These are phyloP conservation scores for Semicossyphus pulcher DNA, from an alignment of 2,113 vertebrate genomes.

Conservation along the genomic window DNA sequence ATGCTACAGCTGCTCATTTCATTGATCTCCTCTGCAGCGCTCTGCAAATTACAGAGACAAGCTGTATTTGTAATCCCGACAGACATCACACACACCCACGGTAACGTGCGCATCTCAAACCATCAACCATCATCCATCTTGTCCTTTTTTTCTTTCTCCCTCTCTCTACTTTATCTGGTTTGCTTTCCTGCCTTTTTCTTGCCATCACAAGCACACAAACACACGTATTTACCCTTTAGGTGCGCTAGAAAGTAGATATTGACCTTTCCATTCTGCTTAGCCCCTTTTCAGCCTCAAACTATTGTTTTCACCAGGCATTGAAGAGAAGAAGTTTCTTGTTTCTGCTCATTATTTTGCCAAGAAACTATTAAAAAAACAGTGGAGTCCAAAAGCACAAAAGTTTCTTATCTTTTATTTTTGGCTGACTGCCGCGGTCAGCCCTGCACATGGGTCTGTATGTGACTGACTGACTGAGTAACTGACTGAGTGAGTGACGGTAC, in stretches of 20 bases:
- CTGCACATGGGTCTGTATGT: too few species aligned
- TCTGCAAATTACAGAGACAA: constrained; percentile 28
- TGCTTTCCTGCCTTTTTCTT: background rate
- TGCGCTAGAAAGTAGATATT: constrained; percentile 26
- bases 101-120: background rate
- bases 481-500: too few species aligned
- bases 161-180: background rate
- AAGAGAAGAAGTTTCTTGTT: background rate
- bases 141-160: background rate
- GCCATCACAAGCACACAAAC: constrained; percentile 7
- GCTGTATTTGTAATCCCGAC: constrained; percentile 21
- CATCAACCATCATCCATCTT: background rate
- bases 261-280: constrained; percentile 53
- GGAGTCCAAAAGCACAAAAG: background rate
- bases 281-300: constrained; percentile 8
- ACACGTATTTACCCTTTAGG: constrained; percentile 21
- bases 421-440: too few species aligned
- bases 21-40: constrained; percentile 38
- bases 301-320: constrained; percentile 8
- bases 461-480: too few species aligned
- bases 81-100: background rate
- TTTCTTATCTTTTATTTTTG: background rate
- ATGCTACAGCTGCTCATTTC: constrained; percentile 52
- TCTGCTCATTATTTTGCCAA: constrained; percentile 21
- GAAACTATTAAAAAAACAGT: background rate